Evolutionary conservation across 2,888 invertebrate genomes (phyloP).

Genomic region (Meiosimyza platycephala): DNA sequence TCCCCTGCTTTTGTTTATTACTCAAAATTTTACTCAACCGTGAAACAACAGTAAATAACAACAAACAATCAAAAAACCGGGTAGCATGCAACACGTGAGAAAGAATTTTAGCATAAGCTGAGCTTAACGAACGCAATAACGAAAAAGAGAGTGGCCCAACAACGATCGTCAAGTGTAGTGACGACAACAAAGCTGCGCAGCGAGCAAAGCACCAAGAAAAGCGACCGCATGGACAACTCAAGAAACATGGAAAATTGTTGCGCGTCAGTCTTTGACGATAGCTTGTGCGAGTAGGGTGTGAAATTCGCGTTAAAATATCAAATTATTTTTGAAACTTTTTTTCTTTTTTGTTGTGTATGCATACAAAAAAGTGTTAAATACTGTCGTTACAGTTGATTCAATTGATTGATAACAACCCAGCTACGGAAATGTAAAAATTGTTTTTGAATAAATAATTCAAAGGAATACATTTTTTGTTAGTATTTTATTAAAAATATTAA

Average conservation of each 20-base stretch:
- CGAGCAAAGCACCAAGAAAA: background rate
- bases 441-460: too few species aligned
- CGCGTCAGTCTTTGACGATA: slow-evolving; percentile 16
- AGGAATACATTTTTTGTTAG: too few species aligned
- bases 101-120: background rate
- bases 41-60: background rate
- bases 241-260: background rate
- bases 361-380: too few species aligned
- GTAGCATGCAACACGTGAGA: slow-evolving; percentile 6
- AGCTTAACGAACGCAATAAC: background rate
- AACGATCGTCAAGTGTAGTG: slow-evolving; percentile 2
- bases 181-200: background rate
- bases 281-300: slow-evolving; percentile 14
- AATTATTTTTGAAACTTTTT: too few species aligned
- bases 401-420: too few species aligned
- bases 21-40: background rate
- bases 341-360: too few species aligned
- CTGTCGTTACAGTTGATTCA: too few species aligned
- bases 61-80: slow-evolving; percentile 5
- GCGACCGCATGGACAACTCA: slow-evolving; percentile 18
- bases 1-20: background rate
- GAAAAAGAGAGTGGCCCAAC: background rate
- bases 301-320: too few species aligned
- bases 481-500: too few species aligned
- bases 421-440: too few species aligned